phyloP scores from a whole-genome alignment of 2,113 vertebrate genomes.

The Felis chaus region DNA sequence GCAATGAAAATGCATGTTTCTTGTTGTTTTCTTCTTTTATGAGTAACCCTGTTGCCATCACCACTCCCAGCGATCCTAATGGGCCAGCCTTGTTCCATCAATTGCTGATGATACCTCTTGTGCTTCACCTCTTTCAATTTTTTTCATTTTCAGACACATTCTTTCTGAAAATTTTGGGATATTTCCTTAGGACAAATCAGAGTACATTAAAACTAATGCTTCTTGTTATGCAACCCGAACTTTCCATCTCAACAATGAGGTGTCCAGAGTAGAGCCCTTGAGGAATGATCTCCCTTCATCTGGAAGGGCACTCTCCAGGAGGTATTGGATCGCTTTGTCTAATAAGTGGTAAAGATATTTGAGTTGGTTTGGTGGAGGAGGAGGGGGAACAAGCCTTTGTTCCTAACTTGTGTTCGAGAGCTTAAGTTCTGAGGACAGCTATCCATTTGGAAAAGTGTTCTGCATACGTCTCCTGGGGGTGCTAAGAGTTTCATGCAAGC shows the following conservation, averaged over 20 bases:
- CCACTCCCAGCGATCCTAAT: neutral
- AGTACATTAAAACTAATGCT: neutral
- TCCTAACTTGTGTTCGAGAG: neutral
- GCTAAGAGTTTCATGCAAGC: neutral
- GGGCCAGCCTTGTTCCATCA: neutral
- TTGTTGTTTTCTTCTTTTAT: neutral
- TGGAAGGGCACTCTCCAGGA: neutral
- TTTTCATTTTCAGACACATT: neutral
- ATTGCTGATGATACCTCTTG: neutral
- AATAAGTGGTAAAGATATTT: neutral
- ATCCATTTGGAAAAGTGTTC: neutral
- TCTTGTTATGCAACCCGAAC: neutral
- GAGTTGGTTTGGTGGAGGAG: neutral
- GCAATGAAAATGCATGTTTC: neutral
- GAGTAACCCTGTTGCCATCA: neutral
- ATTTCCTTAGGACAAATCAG: neutral
- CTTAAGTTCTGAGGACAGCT: neutral
- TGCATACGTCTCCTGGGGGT: neutral
- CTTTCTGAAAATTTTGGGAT: neutral
- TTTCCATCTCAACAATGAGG: neutral
- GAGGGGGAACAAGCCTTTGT: neutral
- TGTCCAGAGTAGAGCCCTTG: neutral
- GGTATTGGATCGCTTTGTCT: neutral
- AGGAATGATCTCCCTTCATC: neutral
- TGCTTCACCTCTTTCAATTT: neutral